Percentiles rank a stretch among this genome's conserved stretches.
These are phyloP conservation scores for Hylaeus volcanicus DNA, from an alignment of 1,140 invertebrate species.

Conservation along the genomic window DNA sequence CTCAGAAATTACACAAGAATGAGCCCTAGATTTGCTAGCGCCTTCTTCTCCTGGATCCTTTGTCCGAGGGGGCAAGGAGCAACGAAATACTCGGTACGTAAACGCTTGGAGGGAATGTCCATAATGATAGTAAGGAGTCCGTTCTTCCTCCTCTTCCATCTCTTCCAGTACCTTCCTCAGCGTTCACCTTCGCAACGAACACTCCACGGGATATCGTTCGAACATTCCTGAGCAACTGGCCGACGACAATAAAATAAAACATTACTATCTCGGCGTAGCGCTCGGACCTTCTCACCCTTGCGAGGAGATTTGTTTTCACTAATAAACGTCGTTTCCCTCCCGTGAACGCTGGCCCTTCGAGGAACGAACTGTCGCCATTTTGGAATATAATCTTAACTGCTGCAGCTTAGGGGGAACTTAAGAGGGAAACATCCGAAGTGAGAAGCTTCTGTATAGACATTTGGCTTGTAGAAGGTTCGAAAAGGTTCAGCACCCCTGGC, in stretches of 20 bases:
- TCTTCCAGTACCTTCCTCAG: not conserved
- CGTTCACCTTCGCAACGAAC: conserved; percentile 59
- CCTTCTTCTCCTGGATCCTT: not conserved
- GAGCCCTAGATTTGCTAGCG: too few relatives aligned
- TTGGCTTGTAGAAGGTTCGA: too few relatives aligned
- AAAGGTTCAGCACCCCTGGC: too few relatives aligned
- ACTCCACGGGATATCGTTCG: conserved; percentile 69
- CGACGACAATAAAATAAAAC: conserved; percentile 77
- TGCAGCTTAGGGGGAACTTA: not conserved
- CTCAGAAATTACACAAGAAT: not conserved
- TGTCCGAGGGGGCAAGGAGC: not conserved
- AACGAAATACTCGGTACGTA: conserved; percentile 66
- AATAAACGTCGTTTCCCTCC: conserved; percentile 68
- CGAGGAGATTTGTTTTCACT: conserved; percentile 71
- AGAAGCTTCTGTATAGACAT: too few relatives aligned
- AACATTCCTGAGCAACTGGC: conserved; percentile 70
- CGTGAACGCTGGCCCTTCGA: not conserved
- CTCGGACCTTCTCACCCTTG: conserved; percentile 56
- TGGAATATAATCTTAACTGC: conserved; percentile 25
- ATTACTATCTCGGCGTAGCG: conserved; percentile 77
- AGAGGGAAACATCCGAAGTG: too few relatives aligned
- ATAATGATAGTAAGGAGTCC: conserved; percentile 64
- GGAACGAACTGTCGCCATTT: conserved; percentile 24
- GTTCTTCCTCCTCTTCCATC: conserved; percentile 35
- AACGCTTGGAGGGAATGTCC: conserved; percentile 48